Evolutionary conservation across 2,113 vertebrate species (phyloP).

Genomic region (Dipodomys merriami): DNA sequence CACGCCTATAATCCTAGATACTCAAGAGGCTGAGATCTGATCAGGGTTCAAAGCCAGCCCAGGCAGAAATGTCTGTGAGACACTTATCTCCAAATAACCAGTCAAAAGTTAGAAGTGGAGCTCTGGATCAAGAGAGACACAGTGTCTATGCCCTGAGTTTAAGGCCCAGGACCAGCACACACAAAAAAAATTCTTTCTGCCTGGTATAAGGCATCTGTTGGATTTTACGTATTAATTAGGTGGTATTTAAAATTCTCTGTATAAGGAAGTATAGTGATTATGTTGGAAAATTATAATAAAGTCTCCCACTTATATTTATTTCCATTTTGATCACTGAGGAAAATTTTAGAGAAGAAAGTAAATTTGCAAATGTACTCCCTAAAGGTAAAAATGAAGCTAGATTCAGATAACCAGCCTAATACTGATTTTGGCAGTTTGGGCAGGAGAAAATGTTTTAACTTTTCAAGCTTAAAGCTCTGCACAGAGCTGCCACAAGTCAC

Average conservation of each 20-base stretch:
- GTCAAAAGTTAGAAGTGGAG: no score
- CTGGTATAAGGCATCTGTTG: neutral
- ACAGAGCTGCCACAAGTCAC: neutral
- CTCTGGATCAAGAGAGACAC: no score
- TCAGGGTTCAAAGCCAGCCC: no score
- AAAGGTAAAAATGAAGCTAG: neutral
- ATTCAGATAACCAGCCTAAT: neutral
- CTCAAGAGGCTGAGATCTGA: no score
- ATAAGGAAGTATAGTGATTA: neutral
- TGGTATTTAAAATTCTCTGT: neutral
- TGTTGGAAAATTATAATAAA: neutral
- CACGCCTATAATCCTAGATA: no score
- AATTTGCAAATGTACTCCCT: neutral
- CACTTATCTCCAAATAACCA: no score
- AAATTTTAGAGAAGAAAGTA: conserved; percentile 31
- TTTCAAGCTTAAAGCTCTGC: conserved; percentile 23
- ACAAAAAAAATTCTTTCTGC: no score
- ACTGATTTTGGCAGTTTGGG: neutral
- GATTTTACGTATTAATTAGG: neutral
- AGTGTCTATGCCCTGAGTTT: no score
- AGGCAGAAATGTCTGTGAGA: no score
- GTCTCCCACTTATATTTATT: neutral
- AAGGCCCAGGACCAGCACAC: no score
- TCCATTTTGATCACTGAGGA: conserved; percentile 11
- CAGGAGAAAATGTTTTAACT: conserved; percentile 15